Evolutionary conservation across 35 echinoderm and acorn worm genomes (phyloP).

Genomic region (Chiridota heheva): DNA sequence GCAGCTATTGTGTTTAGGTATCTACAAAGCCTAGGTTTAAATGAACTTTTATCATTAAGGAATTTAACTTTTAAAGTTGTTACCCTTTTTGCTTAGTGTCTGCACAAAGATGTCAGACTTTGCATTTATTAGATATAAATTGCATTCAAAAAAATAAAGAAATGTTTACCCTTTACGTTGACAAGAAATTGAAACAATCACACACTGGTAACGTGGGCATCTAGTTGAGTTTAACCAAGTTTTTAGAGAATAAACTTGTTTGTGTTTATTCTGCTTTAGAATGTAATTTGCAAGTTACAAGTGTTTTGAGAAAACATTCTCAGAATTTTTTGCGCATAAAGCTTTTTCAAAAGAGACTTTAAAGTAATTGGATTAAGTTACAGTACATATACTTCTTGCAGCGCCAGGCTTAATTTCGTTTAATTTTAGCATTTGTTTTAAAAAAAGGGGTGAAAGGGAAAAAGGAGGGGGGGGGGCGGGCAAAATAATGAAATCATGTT

Average conservation of each 20-base stretch:
- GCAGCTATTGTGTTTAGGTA: too few species aligned
- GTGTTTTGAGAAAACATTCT: slow-evolving; percentile 16
- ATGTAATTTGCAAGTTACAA: not conserved
- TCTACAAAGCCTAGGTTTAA: too few species aligned
- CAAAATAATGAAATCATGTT: too few species aligned
- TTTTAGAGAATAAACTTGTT: not conserved
- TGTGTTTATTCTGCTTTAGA: slow-evolving; percentile 34
- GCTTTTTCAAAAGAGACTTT: too few species aligned
- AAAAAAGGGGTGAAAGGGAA: too few species aligned
- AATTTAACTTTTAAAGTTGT: slow-evolving; percentile 13
- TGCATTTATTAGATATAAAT: slow-evolving; percentile 1
- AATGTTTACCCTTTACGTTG: slow-evolving; percentile 13
- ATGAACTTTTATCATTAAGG: not conserved
- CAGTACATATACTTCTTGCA: too few species aligned
- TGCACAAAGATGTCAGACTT: slow-evolving; percentile 29
- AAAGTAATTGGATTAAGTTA: too few species aligned
- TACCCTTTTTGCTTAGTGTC: slow-evolving; percentile 14
- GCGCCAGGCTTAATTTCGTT: too few species aligned
- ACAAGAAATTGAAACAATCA: slow-evolving; percentile 18
- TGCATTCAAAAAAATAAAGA: not conserved
- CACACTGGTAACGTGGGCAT: not conserved
- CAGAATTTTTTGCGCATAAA: too few species aligned
- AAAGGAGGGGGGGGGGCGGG: too few species aligned
- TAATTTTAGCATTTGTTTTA: too few species aligned
- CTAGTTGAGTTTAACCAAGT: not conserved